These are phyloP conservation scores for Melanostoma scalare DNA, from an alignment of 2,888 invertebrate species.

Conservation along the genomic window DNA sequence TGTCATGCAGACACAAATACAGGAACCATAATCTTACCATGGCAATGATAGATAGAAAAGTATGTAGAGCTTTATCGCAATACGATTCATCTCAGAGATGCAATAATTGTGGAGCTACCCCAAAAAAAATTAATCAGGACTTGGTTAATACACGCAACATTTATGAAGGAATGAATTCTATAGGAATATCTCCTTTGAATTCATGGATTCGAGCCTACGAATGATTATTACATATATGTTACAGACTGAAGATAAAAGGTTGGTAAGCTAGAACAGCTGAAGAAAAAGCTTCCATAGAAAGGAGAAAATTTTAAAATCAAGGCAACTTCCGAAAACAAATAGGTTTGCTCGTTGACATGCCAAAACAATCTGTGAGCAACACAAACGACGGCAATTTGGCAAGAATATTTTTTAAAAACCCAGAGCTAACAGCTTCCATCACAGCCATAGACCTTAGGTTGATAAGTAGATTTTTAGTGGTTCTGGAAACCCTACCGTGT, in stretches of 20 bases:
- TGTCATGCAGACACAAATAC: constrained; percentile 35
- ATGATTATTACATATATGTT: constrained; percentile 25
- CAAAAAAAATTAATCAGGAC: constrained; percentile 31
- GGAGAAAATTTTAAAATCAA: constrained; percentile 4
- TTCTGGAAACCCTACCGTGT: too few species aligned
- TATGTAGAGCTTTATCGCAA: constrained; percentile 37
- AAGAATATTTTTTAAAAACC: too few species aligned
- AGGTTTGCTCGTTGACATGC: constrained; percentile 10
- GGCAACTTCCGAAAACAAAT: constrained; percentile 5
- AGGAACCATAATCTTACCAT: constrained; percentile 28
- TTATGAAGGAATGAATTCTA: constrained; percentile 15
- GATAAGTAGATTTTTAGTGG: too few species aligned
- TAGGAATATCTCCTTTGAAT: constrained; percentile 35
- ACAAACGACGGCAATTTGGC: constrained; percentile 15
- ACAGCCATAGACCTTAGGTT: too few species aligned
- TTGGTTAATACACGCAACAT: background rate
- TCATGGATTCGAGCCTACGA: constrained; percentile 30
- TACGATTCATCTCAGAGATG: constrained; percentile 29
- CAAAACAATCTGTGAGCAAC: constrained; percentile 25
- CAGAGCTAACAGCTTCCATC: too few species aligned
- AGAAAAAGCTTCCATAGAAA: constrained; percentile 19
- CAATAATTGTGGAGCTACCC: constrained; percentile 35
- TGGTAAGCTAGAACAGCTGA: constrained; percentile 36
- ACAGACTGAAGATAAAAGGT: constrained; percentile 14
- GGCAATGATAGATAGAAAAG: constrained; percentile 34